phyloP scores from a whole-genome alignment of 2,888 invertebrate genomes.

The Melieria omissa region DNA sequence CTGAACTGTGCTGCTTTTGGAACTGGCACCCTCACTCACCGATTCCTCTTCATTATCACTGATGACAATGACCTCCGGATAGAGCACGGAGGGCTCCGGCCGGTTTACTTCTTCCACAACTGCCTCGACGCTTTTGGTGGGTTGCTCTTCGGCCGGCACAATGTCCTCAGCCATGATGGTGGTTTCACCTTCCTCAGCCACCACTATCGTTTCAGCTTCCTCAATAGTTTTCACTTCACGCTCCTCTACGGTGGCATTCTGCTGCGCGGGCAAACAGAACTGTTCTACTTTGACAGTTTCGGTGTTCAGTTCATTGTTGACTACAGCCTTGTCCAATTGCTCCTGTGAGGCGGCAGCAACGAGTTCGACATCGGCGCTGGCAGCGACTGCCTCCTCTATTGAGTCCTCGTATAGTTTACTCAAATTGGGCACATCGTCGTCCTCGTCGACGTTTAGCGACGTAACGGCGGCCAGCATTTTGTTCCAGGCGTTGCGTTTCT shows the following conservation, averaged over 20 bases:
- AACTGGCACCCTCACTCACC: neutral
- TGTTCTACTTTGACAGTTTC: slow-evolving; percentile 29
- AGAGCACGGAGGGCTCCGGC: neutral
- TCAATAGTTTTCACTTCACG: slow-evolving; percentile 23
- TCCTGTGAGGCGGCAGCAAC: neutral
- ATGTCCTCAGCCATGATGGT: no score
- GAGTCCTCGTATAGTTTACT: slow-evolving; percentile 30
- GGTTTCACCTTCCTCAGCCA: slow-evolving; percentile 5
- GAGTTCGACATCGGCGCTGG: neutral
- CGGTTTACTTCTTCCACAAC: neutral
- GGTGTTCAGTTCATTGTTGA: neutral
- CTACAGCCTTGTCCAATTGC: no score
- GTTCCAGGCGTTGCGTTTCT: slow-evolving; percentile 20
- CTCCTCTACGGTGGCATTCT: slow-evolving; percentile 24
- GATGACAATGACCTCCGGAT: slow-evolving; percentile 31
- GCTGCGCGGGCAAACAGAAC: slow-evolving; percentile 20
- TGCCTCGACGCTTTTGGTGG: neutral
- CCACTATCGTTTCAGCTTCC: slow-evolving; percentile 1
- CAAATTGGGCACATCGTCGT: slow-evolving; percentile 31
- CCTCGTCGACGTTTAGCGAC: neutral
- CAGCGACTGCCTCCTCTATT: neutral
- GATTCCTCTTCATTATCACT: slow-evolving; percentile 17
- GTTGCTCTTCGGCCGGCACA: neutral
- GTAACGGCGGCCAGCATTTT: slow-evolving; percentile 13
- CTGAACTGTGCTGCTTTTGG: neutral